Evolutionary conservation across 2,888 invertebrate genomes (phyloP).

Genomic region (Ametastegia equiseti): DNA sequence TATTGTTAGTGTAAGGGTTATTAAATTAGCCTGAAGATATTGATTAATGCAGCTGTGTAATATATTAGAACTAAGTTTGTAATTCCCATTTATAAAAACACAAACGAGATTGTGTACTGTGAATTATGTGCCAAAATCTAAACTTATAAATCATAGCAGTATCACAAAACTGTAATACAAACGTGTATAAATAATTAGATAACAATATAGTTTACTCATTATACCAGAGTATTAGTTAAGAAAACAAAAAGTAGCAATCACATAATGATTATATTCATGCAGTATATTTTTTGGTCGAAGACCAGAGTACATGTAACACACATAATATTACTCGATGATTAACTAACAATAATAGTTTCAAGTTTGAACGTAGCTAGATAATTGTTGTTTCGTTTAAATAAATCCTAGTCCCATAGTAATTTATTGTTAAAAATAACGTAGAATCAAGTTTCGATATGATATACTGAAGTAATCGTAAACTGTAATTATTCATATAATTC

Average conservation of each 20-base stretch:
- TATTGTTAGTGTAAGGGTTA: neutral
- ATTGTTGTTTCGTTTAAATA: neutral
- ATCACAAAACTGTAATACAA: neutral
- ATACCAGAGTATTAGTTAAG: constrained; percentile 17
- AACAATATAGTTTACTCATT: neutral
- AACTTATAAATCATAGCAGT: constrained; percentile 11
- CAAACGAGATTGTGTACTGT: constrained; percentile 68
- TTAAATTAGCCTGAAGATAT: neutral
- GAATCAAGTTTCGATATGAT: neutral
- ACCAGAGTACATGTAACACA: neutral
- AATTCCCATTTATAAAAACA: constrained; percentile 55
- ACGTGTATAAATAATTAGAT: neutral
- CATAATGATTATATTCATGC: neutral
- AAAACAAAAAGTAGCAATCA: neutral
- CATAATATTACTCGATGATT: too few species aligned
- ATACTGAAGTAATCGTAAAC: neutral
- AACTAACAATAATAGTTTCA: neutral
- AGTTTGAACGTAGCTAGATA: neutral
- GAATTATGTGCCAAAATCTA: constrained; percentile 75
- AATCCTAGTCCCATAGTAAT: neutral
- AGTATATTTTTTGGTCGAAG: neutral
- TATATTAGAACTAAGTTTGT: constrained; percentile 45
- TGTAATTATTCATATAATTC: neutral
- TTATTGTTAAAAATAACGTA: neutral
- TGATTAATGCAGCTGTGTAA: constrained; percentile 41